Conservation (phyloP, 2,888 invertebrate genomes). For the Drosophila kokeensis region DNA sequence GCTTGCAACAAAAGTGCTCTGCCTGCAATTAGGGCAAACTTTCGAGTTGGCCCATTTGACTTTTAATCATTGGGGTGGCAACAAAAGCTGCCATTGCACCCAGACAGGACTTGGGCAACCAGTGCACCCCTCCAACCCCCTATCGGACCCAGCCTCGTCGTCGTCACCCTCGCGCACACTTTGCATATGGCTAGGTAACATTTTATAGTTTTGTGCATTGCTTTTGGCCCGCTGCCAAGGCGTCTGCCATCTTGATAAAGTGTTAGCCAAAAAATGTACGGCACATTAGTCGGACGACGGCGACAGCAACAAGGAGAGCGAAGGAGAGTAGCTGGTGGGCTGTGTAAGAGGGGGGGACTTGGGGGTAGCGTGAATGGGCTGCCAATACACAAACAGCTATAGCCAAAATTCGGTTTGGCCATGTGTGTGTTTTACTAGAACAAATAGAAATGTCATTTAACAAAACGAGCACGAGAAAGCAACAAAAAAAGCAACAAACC, state of each 20-base stretch:
- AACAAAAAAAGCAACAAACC: slow-evolving; percentile 24
- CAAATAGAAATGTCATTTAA: slow-evolving; percentile 80
- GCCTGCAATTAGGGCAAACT: slow-evolving; percentile 49
- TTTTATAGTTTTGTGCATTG: slow-evolving; percentile 75
- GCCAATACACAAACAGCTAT: slow-evolving; percentile 37
- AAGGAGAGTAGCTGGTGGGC: background rate
- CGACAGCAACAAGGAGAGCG: slow-evolving; percentile 20
- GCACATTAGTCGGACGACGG: slow-evolving; percentile 75
- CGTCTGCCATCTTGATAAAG: slow-evolving; percentile 82
- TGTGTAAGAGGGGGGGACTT: background rate
- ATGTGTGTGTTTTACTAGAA: slow-evolving; percentile 66
- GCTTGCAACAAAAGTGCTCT: slow-evolving; percentile 1
- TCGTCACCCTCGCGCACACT: background rate
- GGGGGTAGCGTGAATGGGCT: slow-evolving; percentile 18
- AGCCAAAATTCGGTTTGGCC: slow-evolving; percentile 44
- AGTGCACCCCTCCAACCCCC: background rate
- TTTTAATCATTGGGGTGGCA: slow-evolving; percentile 37
- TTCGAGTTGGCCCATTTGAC: slow-evolving; percentile 36
- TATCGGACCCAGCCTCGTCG: background rate
- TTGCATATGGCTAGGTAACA: slow-evolving; percentile 54
- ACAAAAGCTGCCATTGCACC: slow-evolving; percentile 6
- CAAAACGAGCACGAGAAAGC: slow-evolving; percentile 68
- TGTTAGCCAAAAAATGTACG: slow-evolving; percentile 81
- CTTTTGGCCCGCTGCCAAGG: slow-evolving; percentile 75
- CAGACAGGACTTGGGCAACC: slow-evolving; percentile 29